Base-by-base conservation (phyloP, 2,888 invertebrate genomes). In the Drosophila anceps region DNA sequence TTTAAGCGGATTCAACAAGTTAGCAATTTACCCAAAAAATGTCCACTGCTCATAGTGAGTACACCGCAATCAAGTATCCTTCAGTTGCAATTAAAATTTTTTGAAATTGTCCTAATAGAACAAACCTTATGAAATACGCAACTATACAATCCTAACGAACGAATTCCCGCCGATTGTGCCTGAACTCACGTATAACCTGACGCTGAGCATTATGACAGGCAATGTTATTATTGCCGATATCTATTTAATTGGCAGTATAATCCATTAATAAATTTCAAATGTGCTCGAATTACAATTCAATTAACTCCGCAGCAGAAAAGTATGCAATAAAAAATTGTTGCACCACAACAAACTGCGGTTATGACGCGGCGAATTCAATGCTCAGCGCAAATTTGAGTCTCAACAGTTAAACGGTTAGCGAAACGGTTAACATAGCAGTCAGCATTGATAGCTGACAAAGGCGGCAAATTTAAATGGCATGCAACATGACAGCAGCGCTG, bases 21-120 rank as follows among this genome's bases (percentile, higher is more conserved):
- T 0, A 76, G 79, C 55, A 81, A 78, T 74, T 50, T 89, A 0
- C 82, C 90, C 6, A 62, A 24, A 13, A 59, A 33, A 0, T 90
- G 79, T 62, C 85, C 82, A 0, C 0, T 76, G 0, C 4, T 4
- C 0, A 37, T 51, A 33, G 83, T 88, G 39, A 75, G 80, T 81
- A 20, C n/a, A n/a, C n/a, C 10, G 3, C 4, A 27, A 9, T 18
- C 1, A 10, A 2, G n/a, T n/a, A 4, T 29, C 15, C 27, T 1
- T 46, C 8, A 4, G 1, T 15, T 50, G 0, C 18, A 31, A 33
- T 31, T 18, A 1, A 6, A 27, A 46, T 46, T 3, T 8, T 2
- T 27, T 4, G 2, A 27, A 15, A 46, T 27, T 46, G 15, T 10
- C 3, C 9, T 0, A 4, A 1, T 27, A 69, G 61, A 29, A 59